A percentile compares a stretch with the other conserved stretches of the same genome.
phyloP scores from a whole-genome alignment of 2,888 invertebrate species.

The Mactromeris polynyma region DNA sequence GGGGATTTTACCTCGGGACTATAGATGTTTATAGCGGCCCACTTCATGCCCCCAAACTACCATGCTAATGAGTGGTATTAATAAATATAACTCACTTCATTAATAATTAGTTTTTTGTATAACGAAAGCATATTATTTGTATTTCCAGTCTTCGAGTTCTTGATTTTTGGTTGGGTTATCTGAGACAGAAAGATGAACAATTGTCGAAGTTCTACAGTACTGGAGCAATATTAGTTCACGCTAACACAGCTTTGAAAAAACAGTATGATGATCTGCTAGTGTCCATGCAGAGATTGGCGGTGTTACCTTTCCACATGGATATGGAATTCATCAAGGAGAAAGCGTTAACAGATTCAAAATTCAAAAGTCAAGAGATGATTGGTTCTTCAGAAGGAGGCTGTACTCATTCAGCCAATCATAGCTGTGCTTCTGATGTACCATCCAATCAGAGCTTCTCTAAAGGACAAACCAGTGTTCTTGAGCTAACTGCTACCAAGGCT shows the following conservation, averaged over 20 bases:
- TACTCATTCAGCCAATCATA: constrained; percentile 58
- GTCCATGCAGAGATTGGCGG: constrained; percentile 93
- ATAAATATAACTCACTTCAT: too few species aligned
- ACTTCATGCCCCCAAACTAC: too few species aligned
- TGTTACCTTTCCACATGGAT: constrained; percentile 94
- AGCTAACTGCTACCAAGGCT: constrained; percentile 67
- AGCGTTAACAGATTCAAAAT: constrained; percentile 63
- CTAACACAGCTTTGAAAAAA: constrained; percentile 89
- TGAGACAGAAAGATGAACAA: constrained; percentile 94
- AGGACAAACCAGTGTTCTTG: constrained; percentile 60
- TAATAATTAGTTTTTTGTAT: not conserved
- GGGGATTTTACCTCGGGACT: too few species aligned
- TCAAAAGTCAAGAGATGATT: constrained; percentile 62
- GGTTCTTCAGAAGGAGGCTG: constrained; percentile 55
- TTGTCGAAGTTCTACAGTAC: constrained; percentile 93
- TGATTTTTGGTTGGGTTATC: constrained; percentile 96
- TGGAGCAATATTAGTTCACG: constrained; percentile 91
- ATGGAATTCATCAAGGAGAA: constrained; percentile 75
- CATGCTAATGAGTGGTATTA: too few species aligned
- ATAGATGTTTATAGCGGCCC: too few species aligned
- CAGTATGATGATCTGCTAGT: constrained; percentile 92
- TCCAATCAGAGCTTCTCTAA: constrained; percentile 47
- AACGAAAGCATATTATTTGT: not conserved
- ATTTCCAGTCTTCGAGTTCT: constrained; percentile 92
- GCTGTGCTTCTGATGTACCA: constrained; percentile 30